These are phyloP conservation scores for Phaonia tiefii DNA, from an alignment of 2,888 invertebrate genomes.

Conservation along the genomic window DNA sequence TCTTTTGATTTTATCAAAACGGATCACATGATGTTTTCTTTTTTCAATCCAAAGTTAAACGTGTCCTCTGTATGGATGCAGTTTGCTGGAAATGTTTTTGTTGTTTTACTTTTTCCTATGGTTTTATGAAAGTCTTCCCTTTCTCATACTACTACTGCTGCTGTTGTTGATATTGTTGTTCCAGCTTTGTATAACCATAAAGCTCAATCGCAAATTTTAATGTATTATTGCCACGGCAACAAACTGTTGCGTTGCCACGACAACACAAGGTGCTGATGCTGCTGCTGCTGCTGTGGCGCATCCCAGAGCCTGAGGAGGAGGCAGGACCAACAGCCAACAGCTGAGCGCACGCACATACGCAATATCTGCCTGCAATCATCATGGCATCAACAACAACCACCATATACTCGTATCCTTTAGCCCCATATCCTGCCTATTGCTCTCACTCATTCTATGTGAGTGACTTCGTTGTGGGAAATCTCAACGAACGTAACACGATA, in stretches of 20 bases:
- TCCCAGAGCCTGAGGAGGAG: slow-evolving; percentile 1
- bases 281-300: neutral
- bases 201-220: slow-evolving; percentile 80
- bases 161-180: slow-evolving; percentile 46
- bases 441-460: no score
- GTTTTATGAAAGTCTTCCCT: no score
- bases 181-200: slow-evolving; percentile 67
- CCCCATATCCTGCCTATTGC: neutral
- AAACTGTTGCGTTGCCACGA: slow-evolving; percentile 79
- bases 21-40: neutral
- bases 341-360: slow-evolving; percentile 1
- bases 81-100: no score
- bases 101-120: no score
- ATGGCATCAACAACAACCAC: neutral
- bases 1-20: slow-evolving; percentile 6
- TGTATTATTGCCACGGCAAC: slow-evolving; percentile 79
- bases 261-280: slow-evolving; percentile 9
- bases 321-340: slow-evolving; percentile 10
- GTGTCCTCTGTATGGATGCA: no score
- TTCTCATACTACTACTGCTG: no score
- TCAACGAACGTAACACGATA: neutral
- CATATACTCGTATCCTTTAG: neutral
- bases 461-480: neutral
- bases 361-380: neutral
- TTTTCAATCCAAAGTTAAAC: no score